These are phyloP conservation scores for Stenotaenia linearis DNA, from an alignment of 2,888 invertebrate species.

Conservation along the genomic window DNA sequence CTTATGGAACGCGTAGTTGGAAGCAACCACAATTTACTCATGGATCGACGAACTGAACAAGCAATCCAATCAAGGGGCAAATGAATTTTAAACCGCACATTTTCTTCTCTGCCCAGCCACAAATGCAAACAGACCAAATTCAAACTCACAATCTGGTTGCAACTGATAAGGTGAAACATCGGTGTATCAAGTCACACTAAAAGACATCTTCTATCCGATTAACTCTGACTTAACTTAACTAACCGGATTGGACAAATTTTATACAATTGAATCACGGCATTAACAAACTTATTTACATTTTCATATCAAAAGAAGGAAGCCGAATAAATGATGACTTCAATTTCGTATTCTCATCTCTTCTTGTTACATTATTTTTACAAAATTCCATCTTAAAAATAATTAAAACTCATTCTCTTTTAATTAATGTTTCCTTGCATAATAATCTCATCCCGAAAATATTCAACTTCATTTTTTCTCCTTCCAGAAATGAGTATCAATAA, in stretches of 20 bases:
- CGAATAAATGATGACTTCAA: background rate
- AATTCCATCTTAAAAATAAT: background rate
- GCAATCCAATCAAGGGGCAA: constrained; percentile 11
- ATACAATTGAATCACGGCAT: background rate
- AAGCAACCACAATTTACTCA: background rate
- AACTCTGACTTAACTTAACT: background rate
- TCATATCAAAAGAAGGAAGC: background rate
- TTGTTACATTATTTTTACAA: background rate
- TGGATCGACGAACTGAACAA: background rate
- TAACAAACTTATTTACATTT: constrained; percentile 12
- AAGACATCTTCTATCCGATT: background rate
- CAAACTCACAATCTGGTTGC: constrained; percentile 11
- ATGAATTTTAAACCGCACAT: constrained; percentile 19
- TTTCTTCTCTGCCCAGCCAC: constrained; percentile 9
- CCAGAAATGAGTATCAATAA: background rate
- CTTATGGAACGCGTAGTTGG: background rate
- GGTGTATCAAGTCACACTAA: background rate
- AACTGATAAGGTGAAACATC: background rate
- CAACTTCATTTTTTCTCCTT: background rate
- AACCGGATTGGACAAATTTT: background rate
- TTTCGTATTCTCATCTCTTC: background rate
- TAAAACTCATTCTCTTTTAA: background rate
- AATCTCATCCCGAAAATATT: background rate
- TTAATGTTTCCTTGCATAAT: background rate
- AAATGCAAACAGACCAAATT: background rate